Percentiles rank a stretch among this genome's conserved stretches.
These are phyloP conservation scores for Panagrolaimus sp. DNA, from an alignment of 1,140 invertebrate genomes.

Conservation along the genomic window DNA sequence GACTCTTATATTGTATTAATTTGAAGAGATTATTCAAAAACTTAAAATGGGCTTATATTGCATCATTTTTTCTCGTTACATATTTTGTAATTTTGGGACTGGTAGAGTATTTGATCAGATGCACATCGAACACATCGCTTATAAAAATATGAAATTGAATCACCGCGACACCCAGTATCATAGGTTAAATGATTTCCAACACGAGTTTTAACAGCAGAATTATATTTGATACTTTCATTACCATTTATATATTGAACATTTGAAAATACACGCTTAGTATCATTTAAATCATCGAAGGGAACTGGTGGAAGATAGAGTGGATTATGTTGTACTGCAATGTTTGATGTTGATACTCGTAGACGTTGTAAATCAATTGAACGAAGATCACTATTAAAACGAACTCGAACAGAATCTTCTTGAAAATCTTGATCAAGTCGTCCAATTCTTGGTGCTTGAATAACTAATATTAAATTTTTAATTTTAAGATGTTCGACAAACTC, in stretches of 20 bases:
- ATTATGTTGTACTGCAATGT: background rate
- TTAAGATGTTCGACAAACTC: too few species aligned
- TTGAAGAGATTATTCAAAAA: too few species aligned
- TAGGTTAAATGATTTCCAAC: background rate
- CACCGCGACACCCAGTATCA: background rate
- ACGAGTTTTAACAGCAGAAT: background rate
- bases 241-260: too few species aligned
- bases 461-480: too few species aligned
- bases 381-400: background rate
- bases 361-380: conserved; percentile 2
- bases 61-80: too few species aligned
- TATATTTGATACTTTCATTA: background rate
- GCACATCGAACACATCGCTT: background rate
- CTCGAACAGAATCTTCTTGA: background rate
- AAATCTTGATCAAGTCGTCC: background rate
- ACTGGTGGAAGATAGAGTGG: background rate
- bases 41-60: too few species aligned
- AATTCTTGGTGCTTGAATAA: background rate
- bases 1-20: too few species aligned
- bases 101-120: background rate
- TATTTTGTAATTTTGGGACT: too few species aligned
- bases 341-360: background rate
- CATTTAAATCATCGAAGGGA: background rate
- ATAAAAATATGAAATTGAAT: background rate
- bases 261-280: background rate